Evolutionary conservation across 2,797 vertebrate genomes (phyloP).

Genomic region (Sternotherus odoratus): DNA sequence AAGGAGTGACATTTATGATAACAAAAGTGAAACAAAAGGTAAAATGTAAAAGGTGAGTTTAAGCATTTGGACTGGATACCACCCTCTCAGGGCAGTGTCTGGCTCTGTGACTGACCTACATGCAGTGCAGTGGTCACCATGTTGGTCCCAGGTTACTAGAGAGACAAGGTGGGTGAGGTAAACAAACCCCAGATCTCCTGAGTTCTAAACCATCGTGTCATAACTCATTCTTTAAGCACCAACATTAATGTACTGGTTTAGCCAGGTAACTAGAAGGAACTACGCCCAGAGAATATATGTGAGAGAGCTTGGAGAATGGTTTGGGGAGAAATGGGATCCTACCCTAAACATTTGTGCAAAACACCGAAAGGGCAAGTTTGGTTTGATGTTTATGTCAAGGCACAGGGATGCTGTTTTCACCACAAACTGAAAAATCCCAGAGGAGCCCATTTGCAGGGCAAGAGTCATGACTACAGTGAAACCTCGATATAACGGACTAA

Average conservation of each 20-base stretch:
- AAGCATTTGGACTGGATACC: not conserved
- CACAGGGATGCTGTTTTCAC: not conserved
- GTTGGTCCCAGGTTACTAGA: not conserved
- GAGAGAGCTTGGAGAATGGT: not conserved
- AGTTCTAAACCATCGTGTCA: not conserved
- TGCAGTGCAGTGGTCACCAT: not conserved
- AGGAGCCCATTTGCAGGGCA: not conserved
- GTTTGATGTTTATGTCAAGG: not conserved
- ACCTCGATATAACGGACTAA: too few species aligned
- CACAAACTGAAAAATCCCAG: not conserved
- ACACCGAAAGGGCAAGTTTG: not conserved
- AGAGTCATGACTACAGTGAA: not conserved
- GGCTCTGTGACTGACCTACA: not conserved
- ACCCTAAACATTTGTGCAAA: not conserved
- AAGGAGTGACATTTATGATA: not conserved
- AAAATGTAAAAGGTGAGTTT: not conserved
- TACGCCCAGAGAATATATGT: not conserved
- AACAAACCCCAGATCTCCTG: fast-evolving
- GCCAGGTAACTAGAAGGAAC: not conserved
- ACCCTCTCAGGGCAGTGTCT: not conserved
- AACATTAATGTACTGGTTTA: not conserved
- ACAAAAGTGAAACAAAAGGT: not conserved
- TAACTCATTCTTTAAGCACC: not conserved
- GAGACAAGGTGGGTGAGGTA: not conserved
- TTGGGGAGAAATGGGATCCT: not conserved